These are phyloP conservation scores for Drymodes brunneopygia DNA, from an alignment of 2,113 vertebrate species.

Conservation along the genomic window DNA sequence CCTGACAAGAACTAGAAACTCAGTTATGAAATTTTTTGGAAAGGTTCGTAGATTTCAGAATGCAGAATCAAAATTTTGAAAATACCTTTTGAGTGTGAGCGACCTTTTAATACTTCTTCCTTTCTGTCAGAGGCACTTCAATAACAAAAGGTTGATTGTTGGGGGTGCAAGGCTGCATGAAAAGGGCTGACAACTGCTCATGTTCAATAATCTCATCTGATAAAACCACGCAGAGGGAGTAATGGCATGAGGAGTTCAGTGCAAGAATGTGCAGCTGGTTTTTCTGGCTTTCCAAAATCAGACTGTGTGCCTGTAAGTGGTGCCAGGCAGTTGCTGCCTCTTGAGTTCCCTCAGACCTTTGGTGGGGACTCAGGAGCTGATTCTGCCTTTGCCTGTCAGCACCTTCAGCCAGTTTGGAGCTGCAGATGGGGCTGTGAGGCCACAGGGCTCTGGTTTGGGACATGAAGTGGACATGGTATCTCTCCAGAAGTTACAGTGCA, in stretches of 20 bases:
- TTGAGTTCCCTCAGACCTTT: background rate
- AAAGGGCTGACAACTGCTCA: slow-evolving; percentile 36
- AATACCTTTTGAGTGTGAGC: background rate
- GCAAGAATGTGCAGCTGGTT: slow-evolving; percentile 32
- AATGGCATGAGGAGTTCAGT: background rate
- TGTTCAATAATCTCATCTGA: background rate
- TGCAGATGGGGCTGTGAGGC: background rate
- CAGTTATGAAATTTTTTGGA: background rate
- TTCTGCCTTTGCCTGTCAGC: background rate
- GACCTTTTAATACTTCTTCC: background rate
- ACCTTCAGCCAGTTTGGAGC: background rate
- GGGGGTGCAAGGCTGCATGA: background rate
- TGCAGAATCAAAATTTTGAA: background rate
- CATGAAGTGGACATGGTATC: fast-evolving
- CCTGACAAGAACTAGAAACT: background rate
- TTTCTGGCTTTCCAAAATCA: background rate
- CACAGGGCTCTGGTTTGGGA: background rate
- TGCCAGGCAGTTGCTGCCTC: background rate
- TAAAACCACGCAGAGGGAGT: background rate
- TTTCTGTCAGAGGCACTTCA: background rate
- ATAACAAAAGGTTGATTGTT: slow-evolving; percentile 3
- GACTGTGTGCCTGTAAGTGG: fast-evolving
- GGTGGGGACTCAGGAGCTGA: background rate
- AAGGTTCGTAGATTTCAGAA: background rate
- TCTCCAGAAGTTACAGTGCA: background rate